Base-by-base conservation (phyloP, 2,113 vertebrate species). In the Dendrocopos noguchii region DNA sequence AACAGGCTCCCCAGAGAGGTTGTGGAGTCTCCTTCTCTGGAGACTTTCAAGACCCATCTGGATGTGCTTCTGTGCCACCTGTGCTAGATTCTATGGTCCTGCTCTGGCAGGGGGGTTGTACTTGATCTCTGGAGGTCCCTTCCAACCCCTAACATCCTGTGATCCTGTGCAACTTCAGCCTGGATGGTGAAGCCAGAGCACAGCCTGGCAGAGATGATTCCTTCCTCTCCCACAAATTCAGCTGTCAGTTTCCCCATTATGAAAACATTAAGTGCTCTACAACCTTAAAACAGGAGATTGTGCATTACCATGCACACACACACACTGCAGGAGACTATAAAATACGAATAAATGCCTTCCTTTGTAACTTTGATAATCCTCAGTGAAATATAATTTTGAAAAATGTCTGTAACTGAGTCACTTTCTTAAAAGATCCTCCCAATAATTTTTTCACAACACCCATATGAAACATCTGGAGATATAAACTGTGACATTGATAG, bases 401-500 rank as follows among this genome's bases (percentile, higher is more conserved):
- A 76, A 77, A 34, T 44, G 87, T 4, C 31, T 46, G 53, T 66
- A 74, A 74, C 12, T 39, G 59, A 73, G 28, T 55, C 36, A 80
- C 64, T 87, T 87, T 76, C 46, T 81, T 34, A 27, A 42, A 94
- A 86, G 65, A 84, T 44, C 75, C 76, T 68, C 46, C 42, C 60
- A 91, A 82, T 52, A 25, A 21, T 91, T 93, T 93, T 91, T 81
- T 77, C 46, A 46, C 52, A 87, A 88, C 71, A 86, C 47, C 14
- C 61, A 92, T 66, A 68, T 39, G 66, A 89, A 93, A 89, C 46
- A 87, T 29, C n/a, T 36, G 42, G 50, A 82, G 42, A 87, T 56
- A 75, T 78, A 46, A 86, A 91, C 39, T 81, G 84, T 88, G 83
- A 88, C 74, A 78, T 86, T 84, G 59, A 70, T 36, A 91, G 55